phyloP scores from a whole-genome alignment of 1,140 invertebrate genomes.

The Magallana gigas region DNA sequence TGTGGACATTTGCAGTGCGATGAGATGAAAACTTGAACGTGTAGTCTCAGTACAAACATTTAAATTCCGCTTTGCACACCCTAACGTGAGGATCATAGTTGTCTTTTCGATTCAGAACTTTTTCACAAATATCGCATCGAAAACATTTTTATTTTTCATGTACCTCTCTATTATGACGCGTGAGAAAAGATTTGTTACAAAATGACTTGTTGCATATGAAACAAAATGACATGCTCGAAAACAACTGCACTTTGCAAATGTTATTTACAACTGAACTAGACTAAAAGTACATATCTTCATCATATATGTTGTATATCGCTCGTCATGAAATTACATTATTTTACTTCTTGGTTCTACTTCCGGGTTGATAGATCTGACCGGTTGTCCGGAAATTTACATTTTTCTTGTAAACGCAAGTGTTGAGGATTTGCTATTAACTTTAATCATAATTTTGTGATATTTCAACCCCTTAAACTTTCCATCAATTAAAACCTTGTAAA shows the following conservation, averaged over 20 bases:
- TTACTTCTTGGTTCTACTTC: background rate
- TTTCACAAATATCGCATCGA: background rate
- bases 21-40: slow-evolving; percentile 1
- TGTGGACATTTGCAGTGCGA: background rate
- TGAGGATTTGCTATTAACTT: too few relatives aligned
- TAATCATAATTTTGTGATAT: too few relatives aligned
- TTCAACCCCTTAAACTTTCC: too few relatives aligned
- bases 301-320: background rate
- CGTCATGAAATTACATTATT: background rate
- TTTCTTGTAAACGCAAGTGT: too few relatives aligned
- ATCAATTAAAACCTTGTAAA: background rate
- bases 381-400: too few relatives aligned
- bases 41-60: background rate
- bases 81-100: background rate
- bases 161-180: background rate
- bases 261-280: background rate
- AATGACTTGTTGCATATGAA: background rate
- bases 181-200: background rate
- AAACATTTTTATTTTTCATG: background rate
- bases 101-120: background rate
- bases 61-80: slow-evolving; percentile 8
- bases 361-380: background rate
- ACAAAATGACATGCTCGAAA: background rate
- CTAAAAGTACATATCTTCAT: background rate
- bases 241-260: background rate